Evolutionary conservation across 2,888 invertebrate genomes (phyloP).

Genomic region (Lochmaea crataegi): DNA sequence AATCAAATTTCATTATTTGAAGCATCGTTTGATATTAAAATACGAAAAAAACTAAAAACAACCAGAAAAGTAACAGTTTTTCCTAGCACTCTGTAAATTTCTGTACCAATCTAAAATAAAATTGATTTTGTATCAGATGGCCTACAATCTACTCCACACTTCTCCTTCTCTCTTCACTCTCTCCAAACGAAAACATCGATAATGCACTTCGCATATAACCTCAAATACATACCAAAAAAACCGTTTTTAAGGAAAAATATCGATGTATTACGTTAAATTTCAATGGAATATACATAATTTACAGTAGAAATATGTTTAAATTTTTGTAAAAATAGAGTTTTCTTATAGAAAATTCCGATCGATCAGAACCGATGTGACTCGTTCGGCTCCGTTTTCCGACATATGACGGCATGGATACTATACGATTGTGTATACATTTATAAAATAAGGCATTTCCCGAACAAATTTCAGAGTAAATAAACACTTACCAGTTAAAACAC

Average conservation of each 20-base stretch:
- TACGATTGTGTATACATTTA: constrained; percentile 44
- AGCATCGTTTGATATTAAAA: too few species aligned
- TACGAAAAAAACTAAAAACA: too few species aligned
- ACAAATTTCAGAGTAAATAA: constrained; percentile 5
- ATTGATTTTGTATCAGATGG: constrained; percentile 38
- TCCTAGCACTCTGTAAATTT: background rate
- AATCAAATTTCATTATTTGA: too few species aligned
- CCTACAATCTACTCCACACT: constrained; percentile 34
- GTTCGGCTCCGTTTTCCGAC: constrained; percentile 36
- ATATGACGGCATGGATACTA: constrained; percentile 42
- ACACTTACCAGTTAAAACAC: constrained; percentile 30
- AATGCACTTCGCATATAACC: constrained; percentile 29
- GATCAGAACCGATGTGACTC: constrained; percentile 36
- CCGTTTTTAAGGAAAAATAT: background rate
- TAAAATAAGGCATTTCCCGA: constrained; percentile 20
- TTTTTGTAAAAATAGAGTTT: constrained; percentile 19
- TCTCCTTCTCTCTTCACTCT: constrained; percentile 30
- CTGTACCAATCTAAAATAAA: constrained; percentile 11
- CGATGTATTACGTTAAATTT: background rate
- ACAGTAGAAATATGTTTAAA: constrained; percentile 5
- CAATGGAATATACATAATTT: constrained; percentile 1
- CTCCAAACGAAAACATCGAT: constrained; percentile 33
- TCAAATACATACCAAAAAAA: constrained; percentile 15
- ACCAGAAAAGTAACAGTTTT: background rate
- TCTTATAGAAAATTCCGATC: constrained; percentile 32